These are phyloP conservation scores for Cyprinodon tularosa DNA, from an alignment of 2,113 vertebrate genomes.

Conservation along the genomic window DNA sequence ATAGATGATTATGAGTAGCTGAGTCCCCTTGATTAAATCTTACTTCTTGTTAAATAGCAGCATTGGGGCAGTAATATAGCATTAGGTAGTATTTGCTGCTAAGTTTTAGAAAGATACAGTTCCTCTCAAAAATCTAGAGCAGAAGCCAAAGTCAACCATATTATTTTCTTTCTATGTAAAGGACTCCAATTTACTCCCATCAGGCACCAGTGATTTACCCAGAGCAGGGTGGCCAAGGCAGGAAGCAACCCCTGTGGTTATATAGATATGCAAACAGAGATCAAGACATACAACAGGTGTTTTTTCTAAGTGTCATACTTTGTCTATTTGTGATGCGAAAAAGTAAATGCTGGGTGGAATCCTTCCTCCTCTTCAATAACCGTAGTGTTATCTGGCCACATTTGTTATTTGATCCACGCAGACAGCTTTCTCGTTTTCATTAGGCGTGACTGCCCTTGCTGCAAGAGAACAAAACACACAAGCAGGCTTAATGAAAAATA, in stretches of 20 bases:
- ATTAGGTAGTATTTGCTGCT: slow-evolving; percentile 48
- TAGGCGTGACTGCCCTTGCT: slow-evolving; percentile 14
- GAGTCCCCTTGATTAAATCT: slow-evolving; percentile 69
- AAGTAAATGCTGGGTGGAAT: not conserved
- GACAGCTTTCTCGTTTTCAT: slow-evolving; percentile 13
- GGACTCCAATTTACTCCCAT: slow-evolving; percentile 14
- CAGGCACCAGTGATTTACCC: not conserved
- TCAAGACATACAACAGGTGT: slow-evolving; percentile 39
- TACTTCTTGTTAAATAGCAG: slow-evolving; percentile 45
- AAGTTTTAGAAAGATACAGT: slow-evolving; percentile 33
- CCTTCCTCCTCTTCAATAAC: slow-evolving; percentile 6
- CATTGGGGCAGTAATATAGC: slow-evolving; percentile 22
- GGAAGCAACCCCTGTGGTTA: slow-evolving; percentile 29
- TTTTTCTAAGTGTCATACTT: slow-evolving; percentile 34
- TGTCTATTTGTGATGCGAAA: not conserved
- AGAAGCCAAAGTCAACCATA: slow-evolving; percentile 56
- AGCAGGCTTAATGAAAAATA: slow-evolving; percentile 8
- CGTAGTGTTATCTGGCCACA: slow-evolving; percentile 7
- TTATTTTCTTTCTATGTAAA: slow-evolving; percentile 10
- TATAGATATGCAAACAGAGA: slow-evolving; percentile 38
- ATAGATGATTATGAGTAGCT: slow-evolving; percentile 67
- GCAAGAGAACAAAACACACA: slow-evolving; percentile 34
- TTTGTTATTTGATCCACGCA: not conserved
- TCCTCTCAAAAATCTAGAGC: slow-evolving; percentile 34
- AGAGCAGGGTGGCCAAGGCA: not conserved